Percentiles rank a stretch among this genome's conserved stretches.
phyloP scores from a whole-genome alignment of 2,888 invertebrate genomes.

The Trypoxylon attenuatum region DNA sequence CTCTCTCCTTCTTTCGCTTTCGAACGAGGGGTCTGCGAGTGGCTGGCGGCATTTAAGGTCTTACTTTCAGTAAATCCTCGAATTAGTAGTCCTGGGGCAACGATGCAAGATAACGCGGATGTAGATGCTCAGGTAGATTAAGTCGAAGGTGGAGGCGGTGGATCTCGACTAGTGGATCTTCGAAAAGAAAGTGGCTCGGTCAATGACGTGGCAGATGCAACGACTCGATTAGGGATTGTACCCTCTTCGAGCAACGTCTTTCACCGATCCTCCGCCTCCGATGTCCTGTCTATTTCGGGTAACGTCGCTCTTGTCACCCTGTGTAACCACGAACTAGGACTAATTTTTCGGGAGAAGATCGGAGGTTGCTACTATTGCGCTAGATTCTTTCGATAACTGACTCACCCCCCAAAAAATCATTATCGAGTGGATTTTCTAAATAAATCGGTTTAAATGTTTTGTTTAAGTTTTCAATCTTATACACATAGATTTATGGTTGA shows the following conservation, averaged over 20 bases:
- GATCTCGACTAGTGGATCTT: slow-evolving; percentile 3
- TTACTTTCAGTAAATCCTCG: slow-evolving; percentile 67
- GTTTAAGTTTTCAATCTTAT: no score
- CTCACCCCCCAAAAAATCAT: no score
- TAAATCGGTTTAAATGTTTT: no score
- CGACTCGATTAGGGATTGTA: slow-evolving; percentile 62
- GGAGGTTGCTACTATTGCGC: no score
- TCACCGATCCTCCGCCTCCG: slow-evolving; percentile 38
- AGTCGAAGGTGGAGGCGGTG: slow-evolving; percentile 9
- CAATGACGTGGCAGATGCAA: slow-evolving; percentile 69
- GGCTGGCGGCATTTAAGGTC: slow-evolving; percentile 54
- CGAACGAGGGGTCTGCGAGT: no score
- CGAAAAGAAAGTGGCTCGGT: slow-evolving; percentile 44
- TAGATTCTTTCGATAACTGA: no score
- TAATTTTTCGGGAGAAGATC: no score
- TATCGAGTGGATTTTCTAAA: no score
- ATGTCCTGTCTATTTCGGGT: slow-evolving; percentile 41
- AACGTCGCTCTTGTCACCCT: slow-evolving; percentile 36
- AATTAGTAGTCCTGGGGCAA: slow-evolving; percentile 67
- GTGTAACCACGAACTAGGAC: not conserved
- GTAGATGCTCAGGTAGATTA: slow-evolving; percentile 64
- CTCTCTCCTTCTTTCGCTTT: no score
- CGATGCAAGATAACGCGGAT: slow-evolving; percentile 69
- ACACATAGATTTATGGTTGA: no score
- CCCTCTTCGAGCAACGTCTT: slow-evolving; percentile 49